Evolutionary conservation across 2,113 vertebrate species (phyloP), one percentile per base, ranked within the genome.

Genomic region (Gavialis gangeticus): DNA sequence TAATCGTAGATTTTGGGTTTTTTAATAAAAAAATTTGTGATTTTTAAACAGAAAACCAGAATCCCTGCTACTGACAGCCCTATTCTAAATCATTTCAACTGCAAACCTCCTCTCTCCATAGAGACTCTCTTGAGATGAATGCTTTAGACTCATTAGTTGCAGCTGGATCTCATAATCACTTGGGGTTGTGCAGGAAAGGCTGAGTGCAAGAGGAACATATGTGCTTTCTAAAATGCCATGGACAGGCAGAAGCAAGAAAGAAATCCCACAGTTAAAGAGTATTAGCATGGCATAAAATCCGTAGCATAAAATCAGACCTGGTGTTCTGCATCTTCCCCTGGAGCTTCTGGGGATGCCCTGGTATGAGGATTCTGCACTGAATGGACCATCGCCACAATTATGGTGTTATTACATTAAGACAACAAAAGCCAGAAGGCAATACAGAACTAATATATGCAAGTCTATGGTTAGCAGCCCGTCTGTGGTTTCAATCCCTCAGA

Each of bases 101-200:
- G 90, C 56, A 63, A 82, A n/a, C 27, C 54, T 67, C 57, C 18
- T 86, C 55, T 84, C 75, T 2, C 88, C 0, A 0, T 62, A 58
- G 63, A 25, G 93, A 80, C 14, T 57, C 0, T 1, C 64, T 84
- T 76, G 12, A 91, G 79, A 54, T 75, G 84, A 94, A 91, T 86
- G 64, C 79, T 84, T 93, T 89, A 89, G 94, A 85, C 89, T 96
- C 88, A 46, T 96, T 95, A 96, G n/a, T 55, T 87, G 67, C 76
- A 77, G 28, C 64, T 67, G 91, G 46, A 85, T 71, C 0, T 16
- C 21, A 75, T 83, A 87, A 94, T 93, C 85, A 67, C 12, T 75
- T 83, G 87, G 71, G 69, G 94, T 82, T 84, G 62, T 85, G 83
- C 80, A 87, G 84, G 88, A 90, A 91, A 54, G 75, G 75, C 75